phyloP scores from a whole-genome alignment of 2,797 vertebrate genomes.

The Hydrocynus forskahlii region DNA sequence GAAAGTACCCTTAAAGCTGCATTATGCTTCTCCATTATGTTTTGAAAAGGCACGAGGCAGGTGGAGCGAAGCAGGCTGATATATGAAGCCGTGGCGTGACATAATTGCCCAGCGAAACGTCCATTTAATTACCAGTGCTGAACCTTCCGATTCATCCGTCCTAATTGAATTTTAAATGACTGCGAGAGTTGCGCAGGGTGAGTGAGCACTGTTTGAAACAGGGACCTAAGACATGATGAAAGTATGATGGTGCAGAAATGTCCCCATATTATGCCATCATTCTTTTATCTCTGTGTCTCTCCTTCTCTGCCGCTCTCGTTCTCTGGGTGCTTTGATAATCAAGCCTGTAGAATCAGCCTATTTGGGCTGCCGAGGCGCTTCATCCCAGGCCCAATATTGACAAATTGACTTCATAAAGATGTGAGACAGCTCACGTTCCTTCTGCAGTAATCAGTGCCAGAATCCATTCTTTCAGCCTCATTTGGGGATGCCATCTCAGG shows the following conservation, averaged over 20 bases:
- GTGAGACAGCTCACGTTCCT: constrained; percentile 70
- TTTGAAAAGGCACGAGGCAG: background rate
- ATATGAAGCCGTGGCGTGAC: constrained; percentile 17
- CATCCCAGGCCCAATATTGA: constrained; percentile 70
- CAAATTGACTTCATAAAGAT: constrained; percentile 79
- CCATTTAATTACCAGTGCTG: constrained; percentile 61
- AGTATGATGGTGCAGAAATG: constrained; percentile 3
- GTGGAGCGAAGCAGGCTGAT: constrained; percentile 5
- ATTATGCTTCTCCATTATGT: constrained; percentile 36
- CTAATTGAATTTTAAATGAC: constrained; percentile 73
- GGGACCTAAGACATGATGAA: constrained; percentile 18
- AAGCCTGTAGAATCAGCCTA: constrained; percentile 61
- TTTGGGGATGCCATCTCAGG: constrained; percentile 63
- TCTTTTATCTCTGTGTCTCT: constrained; percentile 29
- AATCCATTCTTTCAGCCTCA: constrained; percentile 72
- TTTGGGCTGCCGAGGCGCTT: constrained; percentile 64
- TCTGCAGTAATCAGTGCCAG: constrained; percentile 73
- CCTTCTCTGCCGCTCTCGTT: background rate
- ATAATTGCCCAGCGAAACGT: constrained; percentile 19
- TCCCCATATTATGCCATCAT: constrained; percentile 27
- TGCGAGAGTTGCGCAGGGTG: constrained; percentile 52
- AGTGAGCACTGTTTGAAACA: constrained; percentile 55
- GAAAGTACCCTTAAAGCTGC: constrained; percentile 23
- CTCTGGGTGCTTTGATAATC: constrained; percentile 55
- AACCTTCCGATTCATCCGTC: constrained; percentile 63